These are phyloP conservation scores for Apodemia zela DNA, from an alignment of 2,888 invertebrate genomes.

Conservation along the genomic window DNA sequence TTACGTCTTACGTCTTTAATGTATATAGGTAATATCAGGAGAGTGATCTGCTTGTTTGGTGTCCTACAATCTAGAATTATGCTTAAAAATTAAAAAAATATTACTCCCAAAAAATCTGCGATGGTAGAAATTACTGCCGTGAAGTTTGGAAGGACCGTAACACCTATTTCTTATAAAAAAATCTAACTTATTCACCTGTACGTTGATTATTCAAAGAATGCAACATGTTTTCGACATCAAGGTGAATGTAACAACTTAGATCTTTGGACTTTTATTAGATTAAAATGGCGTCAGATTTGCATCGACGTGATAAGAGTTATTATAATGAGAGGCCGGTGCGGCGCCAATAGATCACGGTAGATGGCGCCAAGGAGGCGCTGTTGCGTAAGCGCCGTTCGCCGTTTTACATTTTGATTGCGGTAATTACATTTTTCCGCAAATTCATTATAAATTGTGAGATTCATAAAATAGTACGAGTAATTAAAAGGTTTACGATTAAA, in stretches of 20 bases:
- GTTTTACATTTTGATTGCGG: slow-evolving; percentile 31
- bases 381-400: slow-evolving; percentile 51
- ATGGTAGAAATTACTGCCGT: background rate
- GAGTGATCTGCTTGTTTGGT: no score
- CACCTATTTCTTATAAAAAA: background rate
- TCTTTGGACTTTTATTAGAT: slow-evolving; percentile 39
- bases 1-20: no score
- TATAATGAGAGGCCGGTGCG: slow-evolving; percentile 51
- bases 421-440: slow-evolving; percentile 29
- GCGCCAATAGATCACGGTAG: slow-evolving; percentile 68
- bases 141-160: background rate
- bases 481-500: background rate
- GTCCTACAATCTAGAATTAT: no score
- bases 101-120: no score
- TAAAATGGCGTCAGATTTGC: slow-evolving; percentile 62
- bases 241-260: slow-evolving; percentile 5
- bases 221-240: background rate
- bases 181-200: background rate
- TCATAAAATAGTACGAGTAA: background rate
- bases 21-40: no score
- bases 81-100: no score
- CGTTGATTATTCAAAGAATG: background rate
- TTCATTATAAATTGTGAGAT: background rate
- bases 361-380: slow-evolving; percentile 60
- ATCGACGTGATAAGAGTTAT: slow-evolving; percentile 55